Conservation (phyloP, 2,888 invertebrate genomes). For the Macrosoma leucophasiata region DNA sequence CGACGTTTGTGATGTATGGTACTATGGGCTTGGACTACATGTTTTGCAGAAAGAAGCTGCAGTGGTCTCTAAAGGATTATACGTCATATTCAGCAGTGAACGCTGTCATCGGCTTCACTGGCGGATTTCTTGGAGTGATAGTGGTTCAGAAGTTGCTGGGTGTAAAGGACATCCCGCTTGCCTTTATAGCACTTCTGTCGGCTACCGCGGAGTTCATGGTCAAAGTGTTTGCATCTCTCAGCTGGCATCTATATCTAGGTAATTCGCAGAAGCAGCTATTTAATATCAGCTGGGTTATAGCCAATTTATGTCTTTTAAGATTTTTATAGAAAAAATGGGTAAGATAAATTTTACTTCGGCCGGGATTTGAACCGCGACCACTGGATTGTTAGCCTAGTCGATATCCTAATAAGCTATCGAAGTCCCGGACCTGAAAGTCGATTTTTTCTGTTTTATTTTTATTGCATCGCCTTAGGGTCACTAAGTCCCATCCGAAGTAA, state of each 20-base stretch:
- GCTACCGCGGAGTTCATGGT: constrained; percentile 39
- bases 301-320: too few relatives aligned
- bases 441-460: too few relatives aligned
- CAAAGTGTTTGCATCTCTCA: constrained; percentile 32
- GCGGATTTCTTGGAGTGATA: constrained; percentile 53
- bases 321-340: too few relatives aligned
- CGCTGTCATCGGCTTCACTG: constrained; percentile 61
- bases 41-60: constrained; percentile 75
- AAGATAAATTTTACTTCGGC: too few relatives aligned
- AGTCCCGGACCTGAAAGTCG: too few relatives aligned
- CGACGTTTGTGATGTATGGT: constrained; percentile 52
- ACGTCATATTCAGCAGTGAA: constrained; percentile 67
- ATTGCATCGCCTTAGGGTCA: too few relatives aligned
- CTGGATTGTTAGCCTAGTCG: too few relatives aligned
- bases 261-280: too few relatives aligned
- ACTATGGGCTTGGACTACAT: constrained; percentile 66
- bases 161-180: constrained; percentile 40
- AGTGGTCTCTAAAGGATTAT: constrained; percentile 76
- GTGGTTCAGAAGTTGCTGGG: constrained; percentile 48
- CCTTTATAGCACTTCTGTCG: constrained; percentile 33
- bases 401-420: too few relatives aligned
- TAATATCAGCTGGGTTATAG: too few relatives aligned
- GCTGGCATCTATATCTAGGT: constrained; percentile 63
- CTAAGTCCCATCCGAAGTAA: too few relatives aligned
- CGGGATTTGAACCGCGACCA: too few relatives aligned